Percentiles rank a stretch among this genome's conserved stretches.
phyloP scores from a whole-genome alignment of 2,888 invertebrate genomes.

The Heteromyza rotundicornis region DNA sequence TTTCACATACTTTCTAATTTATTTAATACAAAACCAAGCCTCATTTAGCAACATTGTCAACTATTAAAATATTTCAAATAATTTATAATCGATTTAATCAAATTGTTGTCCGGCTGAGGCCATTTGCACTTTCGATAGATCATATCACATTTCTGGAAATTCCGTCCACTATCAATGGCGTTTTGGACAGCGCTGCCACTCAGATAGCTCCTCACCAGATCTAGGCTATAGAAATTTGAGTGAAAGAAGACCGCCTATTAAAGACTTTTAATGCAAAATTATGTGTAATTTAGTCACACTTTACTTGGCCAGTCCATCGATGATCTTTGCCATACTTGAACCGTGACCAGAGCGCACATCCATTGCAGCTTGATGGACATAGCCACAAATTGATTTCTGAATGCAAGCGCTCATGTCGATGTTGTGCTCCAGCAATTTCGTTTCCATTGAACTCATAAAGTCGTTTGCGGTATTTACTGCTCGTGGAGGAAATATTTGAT shows the following conservation, averaged over 20 bases:
- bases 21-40: conserved; percentile 7
- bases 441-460: conserved; percentile 64
- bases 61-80: conserved; percentile 25
- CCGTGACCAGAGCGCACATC: conserved; percentile 58
- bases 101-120: conserved; percentile 34
- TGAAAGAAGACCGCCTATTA: too few relatives aligned
- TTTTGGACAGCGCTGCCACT: conserved; percentile 66
- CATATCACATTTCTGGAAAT: conserved; percentile 57
- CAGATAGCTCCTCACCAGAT: conserved; percentile 59
- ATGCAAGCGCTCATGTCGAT: conserved; percentile 70
- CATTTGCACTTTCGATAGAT: conserved; percentile 64
- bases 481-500: conserved; percentile 10
- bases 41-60: too few relatives aligned
- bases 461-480: conserved; percentile 46
- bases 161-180: conserved; percentile 64
- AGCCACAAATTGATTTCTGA: conserved; percentile 68
- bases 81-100: conserved; percentile 28
- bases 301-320: conserved; percentile 65
- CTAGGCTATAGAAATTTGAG: too few relatives aligned
- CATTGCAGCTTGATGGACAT: conserved; percentile 61
- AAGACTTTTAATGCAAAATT: neutral
- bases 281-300: conserved; percentile 23
- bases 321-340: conserved; percentile 62
- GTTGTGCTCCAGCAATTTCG: conserved; percentile 66
- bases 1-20: too few relatives aligned